Percentiles rank a stretch among this genome's conserved stretches.
Evolutionary conservation across 2,113 vertebrate genomes (phyloP).

Genomic region (Clarias gariepinus): DNA sequence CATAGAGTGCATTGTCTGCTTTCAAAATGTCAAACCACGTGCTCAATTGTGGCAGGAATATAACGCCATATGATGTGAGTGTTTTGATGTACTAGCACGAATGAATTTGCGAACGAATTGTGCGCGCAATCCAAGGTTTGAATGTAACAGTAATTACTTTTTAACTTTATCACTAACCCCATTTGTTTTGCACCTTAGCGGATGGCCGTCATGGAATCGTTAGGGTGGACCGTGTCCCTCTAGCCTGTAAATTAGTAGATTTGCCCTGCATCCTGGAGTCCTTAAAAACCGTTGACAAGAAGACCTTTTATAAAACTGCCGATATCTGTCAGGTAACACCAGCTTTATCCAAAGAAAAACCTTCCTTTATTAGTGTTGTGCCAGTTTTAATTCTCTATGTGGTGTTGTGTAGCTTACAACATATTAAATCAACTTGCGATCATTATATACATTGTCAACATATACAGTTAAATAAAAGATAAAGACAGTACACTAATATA

Average conservation of each 20-base stretch:
- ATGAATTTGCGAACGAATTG: too few species aligned
- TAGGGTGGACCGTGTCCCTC: slow-evolving; percentile 83
- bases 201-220: slow-evolving; percentile 89
- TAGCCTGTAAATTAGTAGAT: slow-evolving; percentile 91
- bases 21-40: too few species aligned
- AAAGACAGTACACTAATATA: not conserved
- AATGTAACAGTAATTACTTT: not conserved
- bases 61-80: too few species aligned
- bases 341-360: not conserved
- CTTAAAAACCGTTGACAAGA: slow-evolving; percentile 92
- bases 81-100: too few species aligned
- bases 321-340: slow-evolving; percentile 91
- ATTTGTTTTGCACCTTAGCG: slow-evolving; percentile 67
- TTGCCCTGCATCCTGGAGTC: slow-evolving; percentile 89
- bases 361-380: not conserved
- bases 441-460: not conserved
- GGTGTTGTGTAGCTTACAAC: not conserved
- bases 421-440: not conserved
- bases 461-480: not conserved
- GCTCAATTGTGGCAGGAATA: too few species aligned
- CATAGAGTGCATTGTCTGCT: too few species aligned
- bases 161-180: not conserved
- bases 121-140: too few species aligned
- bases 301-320: slow-evolving; percentile 93
- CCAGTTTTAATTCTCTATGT: not conserved